Percentiles rank a stretch among this genome's conserved stretches.
These are phyloP conservation scores for Maconellicoccus hirsutus DNA, from an alignment of 1,140 invertebrate species.

Conservation along the genomic window DNA sequence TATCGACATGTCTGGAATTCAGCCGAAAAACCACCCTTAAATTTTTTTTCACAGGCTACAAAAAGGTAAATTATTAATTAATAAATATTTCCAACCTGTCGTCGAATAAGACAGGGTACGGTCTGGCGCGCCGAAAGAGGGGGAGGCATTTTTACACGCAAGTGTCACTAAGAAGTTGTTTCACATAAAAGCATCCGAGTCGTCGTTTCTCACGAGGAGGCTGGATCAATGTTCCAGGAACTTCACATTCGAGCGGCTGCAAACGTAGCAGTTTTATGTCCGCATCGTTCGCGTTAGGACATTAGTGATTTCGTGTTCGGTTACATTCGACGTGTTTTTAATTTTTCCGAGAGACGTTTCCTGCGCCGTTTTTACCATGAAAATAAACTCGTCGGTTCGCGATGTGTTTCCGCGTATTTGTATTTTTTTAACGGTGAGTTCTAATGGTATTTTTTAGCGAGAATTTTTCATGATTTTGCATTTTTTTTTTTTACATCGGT, in stretches of 20 bases:
- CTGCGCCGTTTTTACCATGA: neutral
- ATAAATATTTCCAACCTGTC: too few species aligned
- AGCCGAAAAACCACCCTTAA: too few species aligned
- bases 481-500: neutral
- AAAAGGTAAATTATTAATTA: too few species aligned
- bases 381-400: neutral
- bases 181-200: constrained; percentile 10
- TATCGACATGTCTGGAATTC: too few species aligned
- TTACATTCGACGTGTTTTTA: neutral
- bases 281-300: constrained; percentile 6
- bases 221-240: constrained; percentile 19
- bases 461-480: too few species aligned
- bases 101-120: too few species aligned
- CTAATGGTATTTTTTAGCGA: neutral
- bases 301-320: neutral
- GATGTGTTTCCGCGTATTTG: neutral
- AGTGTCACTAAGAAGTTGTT: constrained; percentile 20
- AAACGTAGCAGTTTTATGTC: neutral
- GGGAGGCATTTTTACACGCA: neutral
- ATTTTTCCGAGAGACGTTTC: neutral
- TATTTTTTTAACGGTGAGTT: neutral
- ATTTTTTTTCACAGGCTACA: too few species aligned
- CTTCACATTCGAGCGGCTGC: constrained; percentile 13
- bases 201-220: constrained; percentile 12
- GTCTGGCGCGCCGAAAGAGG: too few species aligned